phyloP scores from a whole-genome alignment of 2,888 invertebrate species.

The Anagyrus pseudococci region DNA sequence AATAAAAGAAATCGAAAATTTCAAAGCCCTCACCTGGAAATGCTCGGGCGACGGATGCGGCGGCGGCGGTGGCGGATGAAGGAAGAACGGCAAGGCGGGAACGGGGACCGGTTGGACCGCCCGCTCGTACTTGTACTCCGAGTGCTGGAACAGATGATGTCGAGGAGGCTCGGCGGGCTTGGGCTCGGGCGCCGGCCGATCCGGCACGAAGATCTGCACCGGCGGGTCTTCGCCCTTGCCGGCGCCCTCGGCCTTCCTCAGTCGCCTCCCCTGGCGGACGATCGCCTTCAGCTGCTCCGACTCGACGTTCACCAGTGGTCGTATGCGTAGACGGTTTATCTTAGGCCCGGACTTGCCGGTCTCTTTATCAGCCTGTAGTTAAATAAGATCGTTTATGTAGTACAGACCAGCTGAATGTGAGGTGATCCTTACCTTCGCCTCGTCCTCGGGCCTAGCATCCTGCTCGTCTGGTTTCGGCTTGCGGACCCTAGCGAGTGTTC shows the following conservation, averaged over 20 bases:
- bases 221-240: conserved; percentile 50
- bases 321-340: conserved; percentile 40
- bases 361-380: too few species aligned
- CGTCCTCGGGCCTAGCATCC: too few species aligned
- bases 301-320: conserved; percentile 57
- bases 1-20: too few species aligned
- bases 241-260: conserved; percentile 62
- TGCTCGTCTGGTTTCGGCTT: conserved; percentile 43
- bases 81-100: conserved; percentile 51
- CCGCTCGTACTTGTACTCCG: conserved; percentile 76
- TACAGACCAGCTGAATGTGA: conserved; percentile 34
- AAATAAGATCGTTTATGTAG: not conserved
- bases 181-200: conserved; percentile 47
- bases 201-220: conserved; percentile 55
- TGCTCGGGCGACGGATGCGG: conserved; percentile 54
- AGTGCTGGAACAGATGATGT: conserved; percentile 79
- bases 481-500: too few species aligned
- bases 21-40: conserved; percentile 40
- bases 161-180: conserved; percentile 63
- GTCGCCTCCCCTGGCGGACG: conserved; percentile 58
- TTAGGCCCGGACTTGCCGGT: too few species aligned
- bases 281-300: conserved; percentile 59
- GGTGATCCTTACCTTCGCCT: not conserved
- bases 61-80: conserved; percentile 55
- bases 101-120: conserved; percentile 38